Conservation (phyloP, 2,888 invertebrate genomes). For the Cheilosia impressa region DNA sequence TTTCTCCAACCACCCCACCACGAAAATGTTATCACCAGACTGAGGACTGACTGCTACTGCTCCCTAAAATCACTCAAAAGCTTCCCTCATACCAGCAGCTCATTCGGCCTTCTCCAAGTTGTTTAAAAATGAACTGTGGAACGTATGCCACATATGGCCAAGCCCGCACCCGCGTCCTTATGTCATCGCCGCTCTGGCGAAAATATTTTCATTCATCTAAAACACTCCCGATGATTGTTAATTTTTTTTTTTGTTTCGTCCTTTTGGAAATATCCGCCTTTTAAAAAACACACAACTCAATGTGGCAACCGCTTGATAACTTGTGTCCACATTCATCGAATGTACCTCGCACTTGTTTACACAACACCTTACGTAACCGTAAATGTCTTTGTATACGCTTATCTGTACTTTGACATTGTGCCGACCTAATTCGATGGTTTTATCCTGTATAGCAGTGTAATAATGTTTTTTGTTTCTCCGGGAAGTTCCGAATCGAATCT, state of each 20-base stretch:
- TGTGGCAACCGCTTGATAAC: neutral
- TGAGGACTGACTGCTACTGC: too few relatives aligned
- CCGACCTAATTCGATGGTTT: slow-evolving; percentile 55
- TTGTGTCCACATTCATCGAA: slow-evolving; percentile 61
- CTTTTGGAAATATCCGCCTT: slow-evolving; percentile 28
- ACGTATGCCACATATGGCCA: slow-evolving; percentile 13
- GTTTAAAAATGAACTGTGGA: slow-evolving; percentile 37
- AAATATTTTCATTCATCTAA: slow-evolving; percentile 61
- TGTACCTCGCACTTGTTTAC: slow-evolving; percentile 59
- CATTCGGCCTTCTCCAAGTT: neutral
- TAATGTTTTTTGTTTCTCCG: slow-evolving; percentile 6
- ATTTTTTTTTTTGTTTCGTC: slow-evolving; percentile 2
- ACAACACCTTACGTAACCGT: slow-evolving; percentile 73
- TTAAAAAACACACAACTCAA: slow-evolving; percentile 1
- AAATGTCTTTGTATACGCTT: slow-evolving; percentile 33
- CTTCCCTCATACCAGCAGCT: slow-evolving; percentile 13
- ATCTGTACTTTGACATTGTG: slow-evolving; percentile 58
- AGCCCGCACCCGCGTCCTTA: slow-evolving; percentile 42
- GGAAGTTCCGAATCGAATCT: slow-evolving; percentile 32
- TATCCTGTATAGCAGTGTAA: slow-evolving; percentile 31
- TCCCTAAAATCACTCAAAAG: slow-evolving; percentile 65
- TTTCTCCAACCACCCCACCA: too few relatives aligned
- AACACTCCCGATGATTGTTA: slow-evolving; percentile 6
- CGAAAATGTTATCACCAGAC: too few relatives aligned
- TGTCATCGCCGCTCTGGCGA: slow-evolving; percentile 35